Evolutionary conservation across 2,888 invertebrate genomes (phyloP), one percentile per base, ranked within the genome.

Genomic region (Spialia ferax): DNA sequence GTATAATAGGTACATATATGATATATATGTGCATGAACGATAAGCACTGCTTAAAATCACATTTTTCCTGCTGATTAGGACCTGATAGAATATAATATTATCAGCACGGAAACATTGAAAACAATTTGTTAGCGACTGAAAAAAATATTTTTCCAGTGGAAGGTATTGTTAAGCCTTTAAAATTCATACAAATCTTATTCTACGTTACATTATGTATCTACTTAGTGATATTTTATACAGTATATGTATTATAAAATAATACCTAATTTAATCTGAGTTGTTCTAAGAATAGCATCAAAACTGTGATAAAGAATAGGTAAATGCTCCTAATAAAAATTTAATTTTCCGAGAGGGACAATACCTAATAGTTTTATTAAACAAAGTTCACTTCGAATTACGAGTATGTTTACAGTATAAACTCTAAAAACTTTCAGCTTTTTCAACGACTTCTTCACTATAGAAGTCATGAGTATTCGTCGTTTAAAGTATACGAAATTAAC

Each of bases 401-500:
- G n/a, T n/a, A n/a, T n/a, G n/a, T n/a, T n/a, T n/a, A n/a, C n/a
- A n/a, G n/a, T n/a, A n/a, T n/a, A n/a, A n/a, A n/a, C n/a, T 38
- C 15, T 1, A 42, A 42, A 35, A 35, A 5, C 5, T 35, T 35
- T 13, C n/a, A 35, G n/a, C 35, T 35, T n/a, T 3, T 35, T 35
- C 2, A 35, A 35, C 13, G 5, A 13, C 35, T 35, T 35, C 13
- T 35, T 13, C 2, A n/a, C n/a, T 42, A 7, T 6, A 22, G 4
- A 26, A 23, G 23, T 4, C 48, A 60, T 15, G 45, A 45, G 63
- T 64, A 64, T 57, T 35, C n/a, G 15, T 65, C 18, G 57, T 38
- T n/a, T 18, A 3, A n/a, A 48, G 56, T 35, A 56, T 23, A 59
- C 15, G 23, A 50, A 64, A 56, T 15, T 57, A 22, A 64, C 26